Evolutionary conservation across 2,797 vertebrate species (phyloP), one percentile per base, ranked within the genome.

Genomic region (Sebastes steindachneri): DNA sequence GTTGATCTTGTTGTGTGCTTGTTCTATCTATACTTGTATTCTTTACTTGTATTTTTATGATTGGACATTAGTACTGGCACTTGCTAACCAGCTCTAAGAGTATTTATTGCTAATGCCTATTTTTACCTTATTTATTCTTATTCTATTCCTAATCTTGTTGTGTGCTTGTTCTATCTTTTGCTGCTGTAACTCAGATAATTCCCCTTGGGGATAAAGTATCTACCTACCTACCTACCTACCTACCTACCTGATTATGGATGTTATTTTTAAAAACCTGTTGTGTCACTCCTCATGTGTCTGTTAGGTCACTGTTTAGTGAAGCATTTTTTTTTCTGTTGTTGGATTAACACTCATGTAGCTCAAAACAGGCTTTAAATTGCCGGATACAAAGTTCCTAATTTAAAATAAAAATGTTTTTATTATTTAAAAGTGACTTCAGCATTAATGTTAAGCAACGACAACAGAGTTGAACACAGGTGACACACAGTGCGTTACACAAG

Each of bases 401-500:
- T 23, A 64, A 8, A 5, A 23, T 21, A 0, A 33, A 2, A 2
- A 31, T 1, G 3, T 62, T 7, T 25, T 7, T 17, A 17, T 26
- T 17, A 8, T 45, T 26, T 26, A 5, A 26, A 9, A 63, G 8
- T 28, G 10, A 5, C 31, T 68, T 72, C n/a, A 58, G 3, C 65
- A 12, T 45, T 6, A 23, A 33, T 62, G 31, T 62, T 6, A 26
- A 64, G 26, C 31, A 72, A 68, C 75, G 6, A 62, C 19, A 63
- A 28, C 48, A 53, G 45, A 75, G 23, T 15, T 74, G 57, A 73
- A 62, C 55, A 72, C 65, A 83, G 41, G 37, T 51, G 51, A 54
- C 31, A 17, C 14, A 63, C 15, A 63, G n/a, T 23, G 55, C 51
- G 68, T 88, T 78, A 62, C 75, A 88, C 80, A 91, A 86, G 78